Percentiles rank a stretch among this genome's conserved stretches.
These are phyloP conservation scores for Mamestra configurata DNA, from an alignment of 1,140 invertebrate species.

Conservation along the genomic window DNA sequence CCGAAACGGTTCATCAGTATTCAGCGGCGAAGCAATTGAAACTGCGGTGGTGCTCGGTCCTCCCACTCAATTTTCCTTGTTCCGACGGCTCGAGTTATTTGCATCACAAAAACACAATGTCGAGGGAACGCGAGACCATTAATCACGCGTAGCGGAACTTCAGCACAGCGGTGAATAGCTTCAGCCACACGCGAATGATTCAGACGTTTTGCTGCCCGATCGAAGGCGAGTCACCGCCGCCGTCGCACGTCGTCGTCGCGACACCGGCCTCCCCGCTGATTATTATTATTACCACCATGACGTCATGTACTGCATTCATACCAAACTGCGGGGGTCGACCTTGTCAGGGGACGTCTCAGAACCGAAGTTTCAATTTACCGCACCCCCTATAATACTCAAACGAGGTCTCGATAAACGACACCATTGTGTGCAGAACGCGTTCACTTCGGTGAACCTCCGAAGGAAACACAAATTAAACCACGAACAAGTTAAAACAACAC, in stretches of 20 bases:
- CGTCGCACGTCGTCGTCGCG: background rate
- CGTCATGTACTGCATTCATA: conserved; percentile 49
- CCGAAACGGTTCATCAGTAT: conserved; percentile 85
- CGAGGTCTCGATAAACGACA: conserved; percentile 1
- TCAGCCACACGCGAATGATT: conserved; percentile 83
- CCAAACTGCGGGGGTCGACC: conserved; percentile 9
- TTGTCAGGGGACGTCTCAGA: conserved; percentile 13
- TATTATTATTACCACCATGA: conserved; percentile 38
- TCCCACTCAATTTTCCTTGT: conserved; percentile 85
- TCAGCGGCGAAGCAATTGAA: conserved; percentile 84
- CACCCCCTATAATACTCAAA: background rate
- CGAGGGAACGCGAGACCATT: conserved; percentile 83
- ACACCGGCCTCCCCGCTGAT: conserved; percentile 52
- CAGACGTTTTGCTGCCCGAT: conserved; percentile 76
- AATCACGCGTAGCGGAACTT: conserved; percentile 83
- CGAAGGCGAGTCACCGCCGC: conserved; percentile 59
- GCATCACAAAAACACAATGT: conserved; percentile 87
- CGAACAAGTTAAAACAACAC: conserved; percentile 45
- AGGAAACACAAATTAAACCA: conserved; percentile 37
- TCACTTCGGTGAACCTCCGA: background rate
- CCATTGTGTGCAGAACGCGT: conserved; percentile 3
- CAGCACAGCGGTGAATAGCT: conserved; percentile 75
- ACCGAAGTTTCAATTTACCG: conserved; percentile 12
- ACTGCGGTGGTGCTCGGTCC: conserved; percentile 81
- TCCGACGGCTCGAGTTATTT: conserved; percentile 85